phyloP scores from a whole-genome alignment of 2,113 vertebrate genomes.

The Rhodinocichla rosea region DNA sequence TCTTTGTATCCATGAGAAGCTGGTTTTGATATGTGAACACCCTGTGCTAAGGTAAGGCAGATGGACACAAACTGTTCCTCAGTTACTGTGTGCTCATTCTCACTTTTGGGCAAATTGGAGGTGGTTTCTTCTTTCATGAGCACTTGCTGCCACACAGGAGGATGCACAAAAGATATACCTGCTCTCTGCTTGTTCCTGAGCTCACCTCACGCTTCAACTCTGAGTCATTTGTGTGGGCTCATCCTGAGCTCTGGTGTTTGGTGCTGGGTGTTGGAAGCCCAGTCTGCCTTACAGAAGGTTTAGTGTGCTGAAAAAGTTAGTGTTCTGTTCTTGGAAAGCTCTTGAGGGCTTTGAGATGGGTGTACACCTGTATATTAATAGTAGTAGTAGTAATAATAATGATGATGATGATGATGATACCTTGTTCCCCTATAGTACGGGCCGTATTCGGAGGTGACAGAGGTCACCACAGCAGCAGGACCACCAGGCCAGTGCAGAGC shows the following conservation, averaged over 20 bases:
- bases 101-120: not conserved
- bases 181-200: not conserved
- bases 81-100: not conserved
- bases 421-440: slow-evolving; percentile 77
- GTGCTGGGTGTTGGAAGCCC: accelerated
- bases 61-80: not conserved
- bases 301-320: accelerated
- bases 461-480: slow-evolving; percentile 89
- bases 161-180: accelerated
- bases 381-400: not conserved
- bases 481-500: slow-evolving; percentile 90
- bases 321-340: not conserved
- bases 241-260: not conserved
- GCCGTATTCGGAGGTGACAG: slow-evolving; percentile 82
- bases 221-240: not conserved
- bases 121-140: not conserved
- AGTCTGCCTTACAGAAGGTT: not conserved
- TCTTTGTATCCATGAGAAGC: not conserved
- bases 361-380: not conserved
- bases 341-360: not conserved
- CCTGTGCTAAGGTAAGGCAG: not conserved
- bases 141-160: not conserved
- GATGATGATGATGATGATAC: accelerated
- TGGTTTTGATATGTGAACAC: accelerated
- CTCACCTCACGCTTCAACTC: not conserved